Evolutionary conservation across 2,797 vertebrate species (phyloP).

Genomic region (Ctenochaetus hawaiiensis): DNA sequence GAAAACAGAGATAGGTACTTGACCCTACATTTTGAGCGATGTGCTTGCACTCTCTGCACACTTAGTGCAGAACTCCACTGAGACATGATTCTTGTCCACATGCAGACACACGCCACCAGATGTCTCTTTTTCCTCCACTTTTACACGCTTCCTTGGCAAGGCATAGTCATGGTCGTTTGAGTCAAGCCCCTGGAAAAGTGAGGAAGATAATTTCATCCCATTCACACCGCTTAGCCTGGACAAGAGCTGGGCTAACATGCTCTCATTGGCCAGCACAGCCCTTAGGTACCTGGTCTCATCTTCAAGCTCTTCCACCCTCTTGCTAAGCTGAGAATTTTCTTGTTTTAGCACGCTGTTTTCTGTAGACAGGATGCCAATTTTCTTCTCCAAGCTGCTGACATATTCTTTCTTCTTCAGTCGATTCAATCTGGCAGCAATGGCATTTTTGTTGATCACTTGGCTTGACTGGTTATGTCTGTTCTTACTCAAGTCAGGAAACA

Average conservation of each 20-base stretch:
- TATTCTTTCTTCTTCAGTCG: conserved; percentile 97
- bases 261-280: conserved; percentile 97
- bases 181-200: conserved; percentile 91
- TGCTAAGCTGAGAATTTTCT: conserved; percentile 90
- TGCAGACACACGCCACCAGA: conserved; percentile 95
- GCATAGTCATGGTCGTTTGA: conserved; percentile 95
- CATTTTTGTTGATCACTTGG: conserved; percentile 88
- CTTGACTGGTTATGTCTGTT: conserved; percentile 63
- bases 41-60: conserved; percentile 93
- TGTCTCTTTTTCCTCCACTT: conserved; percentile 87
- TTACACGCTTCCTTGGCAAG: conserved; percentile 88
- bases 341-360: conserved; percentile 91
- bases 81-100: conserved; percentile 96
- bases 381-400: conserved; percentile 90
- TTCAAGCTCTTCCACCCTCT: conserved; percentile 93
- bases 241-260: conserved; percentile 93
- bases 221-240: conserved; percentile 93
- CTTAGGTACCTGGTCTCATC: conserved; percentile 95
- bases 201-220: conserved; percentile 95
- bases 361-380: conserved; percentile 86
- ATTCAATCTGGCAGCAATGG: conserved; percentile 92
- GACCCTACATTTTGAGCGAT: conserved; percentile 97
- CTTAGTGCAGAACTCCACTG: conserved; percentile 98
- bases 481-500: conserved; percentile 51
- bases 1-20: conserved; percentile 89